Percentiles rank a stretch among this genome's conserved stretches.
These are phyloP conservation scores for Melanotaenia nigrans DNA, from an alignment of 2,797 vertebrate species.

Conservation along the genomic window DNA sequence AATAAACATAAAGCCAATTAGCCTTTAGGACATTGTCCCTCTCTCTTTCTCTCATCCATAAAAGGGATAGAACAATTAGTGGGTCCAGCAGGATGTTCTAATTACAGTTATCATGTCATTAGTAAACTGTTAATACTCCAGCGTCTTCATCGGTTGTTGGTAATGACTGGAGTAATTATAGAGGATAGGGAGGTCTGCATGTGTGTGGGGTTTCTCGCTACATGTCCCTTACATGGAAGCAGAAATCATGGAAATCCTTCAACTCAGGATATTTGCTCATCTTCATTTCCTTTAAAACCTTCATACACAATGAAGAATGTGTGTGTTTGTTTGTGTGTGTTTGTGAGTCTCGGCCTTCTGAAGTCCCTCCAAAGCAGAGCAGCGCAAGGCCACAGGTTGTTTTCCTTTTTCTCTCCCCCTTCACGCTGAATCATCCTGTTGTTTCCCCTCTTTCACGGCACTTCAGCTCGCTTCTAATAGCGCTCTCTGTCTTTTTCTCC, in stretches of 20 bases:
- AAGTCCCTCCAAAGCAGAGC: constrained; percentile 55
- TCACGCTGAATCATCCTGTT: constrained; percentile 75
- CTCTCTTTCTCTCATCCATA: constrained; percentile 32
- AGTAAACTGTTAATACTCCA: constrained; percentile 74
- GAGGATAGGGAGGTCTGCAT: constrained; percentile 30
- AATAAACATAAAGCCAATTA: constrained; percentile 70
- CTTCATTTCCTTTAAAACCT: constrained; percentile 26
- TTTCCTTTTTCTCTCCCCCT: constrained; percentile 63
- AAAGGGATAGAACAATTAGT: constrained; percentile 73
- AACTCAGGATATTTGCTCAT: constrained; percentile 50
- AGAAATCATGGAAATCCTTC: constrained; percentile 49
- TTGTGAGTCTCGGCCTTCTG: constrained; percentile 32
- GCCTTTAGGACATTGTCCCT: constrained; percentile 42
- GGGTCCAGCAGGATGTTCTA: constrained; percentile 73
- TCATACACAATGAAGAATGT: constrained; percentile 8
- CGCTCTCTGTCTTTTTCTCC: constrained; percentile 68
- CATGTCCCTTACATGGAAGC: constrained; percentile 36
- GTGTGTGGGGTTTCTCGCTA: constrained; percentile 23
- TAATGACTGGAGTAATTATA: constrained; percentile 76
- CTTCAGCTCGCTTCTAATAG: constrained; percentile 69
- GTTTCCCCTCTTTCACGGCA: constrained; percentile 68
- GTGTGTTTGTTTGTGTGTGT: constrained; percentile 8
- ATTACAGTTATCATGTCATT: constrained; percentile 83
- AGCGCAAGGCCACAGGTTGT: constrained; percentile 75
- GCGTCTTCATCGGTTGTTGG: constrained; percentile 67